Conservation (phyloP, 2,113 vertebrate genomes). For the Oryzias melastigma region DNA sequence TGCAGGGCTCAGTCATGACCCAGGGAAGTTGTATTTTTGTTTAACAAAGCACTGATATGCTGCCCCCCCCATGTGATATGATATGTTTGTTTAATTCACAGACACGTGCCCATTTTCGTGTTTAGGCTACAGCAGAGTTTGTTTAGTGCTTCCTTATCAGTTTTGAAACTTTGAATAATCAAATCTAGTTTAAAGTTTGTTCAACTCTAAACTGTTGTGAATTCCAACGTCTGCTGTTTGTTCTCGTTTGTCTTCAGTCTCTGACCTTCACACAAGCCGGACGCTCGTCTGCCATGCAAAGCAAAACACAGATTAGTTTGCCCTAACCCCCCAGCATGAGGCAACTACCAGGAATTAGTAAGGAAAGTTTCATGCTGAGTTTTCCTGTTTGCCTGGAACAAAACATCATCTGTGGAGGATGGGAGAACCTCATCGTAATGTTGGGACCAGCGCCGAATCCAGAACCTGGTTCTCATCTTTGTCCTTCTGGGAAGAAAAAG, state of each 20-base stretch:
- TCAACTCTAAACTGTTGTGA: too few relatives aligned
- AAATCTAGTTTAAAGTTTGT: too few relatives aligned
- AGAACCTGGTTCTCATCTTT: constrained; percentile 44
- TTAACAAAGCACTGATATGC: too few relatives aligned
- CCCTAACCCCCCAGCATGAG: constrained; percentile 32
- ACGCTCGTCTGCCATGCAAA: not conserved
- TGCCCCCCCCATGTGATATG: too few relatives aligned
- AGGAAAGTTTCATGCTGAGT: constrained; percentile 45
- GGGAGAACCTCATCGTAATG: constrained; percentile 41
- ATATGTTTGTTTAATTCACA: too few relatives aligned
- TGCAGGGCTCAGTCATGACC: not conserved
- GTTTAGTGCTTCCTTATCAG: too few relatives aligned
- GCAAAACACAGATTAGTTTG: constrained; percentile 23
- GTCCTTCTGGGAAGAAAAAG: constrained; percentile 16
- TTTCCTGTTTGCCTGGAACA: constrained; percentile 23
- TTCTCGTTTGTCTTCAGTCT: too few relatives aligned
- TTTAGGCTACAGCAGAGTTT: too few relatives aligned
- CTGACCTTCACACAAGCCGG: not conserved
- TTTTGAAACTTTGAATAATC: too few relatives aligned
- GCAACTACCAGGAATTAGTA: constrained; percentile 32
- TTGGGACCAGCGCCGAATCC: constrained; percentile 12
- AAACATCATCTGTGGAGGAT: constrained; percentile 22
- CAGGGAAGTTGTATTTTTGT: too few relatives aligned
- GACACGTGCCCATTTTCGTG: too few relatives aligned
- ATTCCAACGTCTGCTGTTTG: too few relatives aligned